Base-by-base conservation (phyloP, 2,113 vertebrate species). In the Naja naja region DNA sequence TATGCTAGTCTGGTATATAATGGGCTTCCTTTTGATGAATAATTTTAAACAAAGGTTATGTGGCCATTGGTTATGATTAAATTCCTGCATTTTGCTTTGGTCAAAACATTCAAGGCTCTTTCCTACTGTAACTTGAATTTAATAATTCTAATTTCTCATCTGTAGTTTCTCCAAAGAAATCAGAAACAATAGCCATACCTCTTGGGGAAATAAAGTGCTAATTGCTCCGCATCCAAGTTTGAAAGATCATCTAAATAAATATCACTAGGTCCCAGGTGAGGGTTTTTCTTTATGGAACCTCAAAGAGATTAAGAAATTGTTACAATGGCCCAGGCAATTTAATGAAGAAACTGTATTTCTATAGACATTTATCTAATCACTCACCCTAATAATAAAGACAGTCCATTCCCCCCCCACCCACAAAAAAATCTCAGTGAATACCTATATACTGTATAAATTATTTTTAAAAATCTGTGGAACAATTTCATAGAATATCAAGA, bases 241-340 rank as follows among this genome's bases (percentile, higher is more conserved):
- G 97, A 96, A 52, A 98, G 95, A 47, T 98, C 98, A 9, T 99
- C 98, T 92, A 98, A 94, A 94, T 99, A 98, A 97, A 98, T 97
- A 34, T 97, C 98, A 55, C 98, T 96, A 25, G 98, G 98, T 87
- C 97, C 98, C 87, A 98, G 96, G 92, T 97, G 98, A 94, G 97
- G 97, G 91, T 97, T 98, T 94, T 97, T 97, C 94, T 97, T 96
- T 93, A 85, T 88, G 89, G 96, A 92, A 69, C 95, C 97, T 98
- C 56, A 90, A 87, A 56, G n/a, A 92, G 2, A 94, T 86, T 95
- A 43, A 94, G 64, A 90, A 88, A 4, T 34, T 49, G 92, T 30
- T 55, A 81, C 12, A 11, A 45, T 25, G 27, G 52, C 8, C 25
- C 7, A 16, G 7, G 8, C 25, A 49, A 14, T 58, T 53, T 43